Evolutionary conservation across 2,797 vertebrate genomes (phyloP), one percentile per base, ranked within the genome.

Genomic region (Aphelocoma californica): DNA sequence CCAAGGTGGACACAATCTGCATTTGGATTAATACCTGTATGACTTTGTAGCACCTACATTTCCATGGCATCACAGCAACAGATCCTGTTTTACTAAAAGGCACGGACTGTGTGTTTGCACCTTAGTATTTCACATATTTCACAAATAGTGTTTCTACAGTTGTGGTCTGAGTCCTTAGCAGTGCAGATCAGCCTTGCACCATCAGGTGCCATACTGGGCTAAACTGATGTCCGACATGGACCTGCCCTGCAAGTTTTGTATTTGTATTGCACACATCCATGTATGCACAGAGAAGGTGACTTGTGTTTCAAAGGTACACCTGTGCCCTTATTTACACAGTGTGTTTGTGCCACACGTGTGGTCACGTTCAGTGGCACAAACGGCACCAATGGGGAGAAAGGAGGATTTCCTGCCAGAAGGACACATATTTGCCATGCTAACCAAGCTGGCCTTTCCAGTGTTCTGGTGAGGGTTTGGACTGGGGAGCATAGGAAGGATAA

Each of bases 41-140:
- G 32, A 56, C 70, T 64, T 86, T 36, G 25, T 54, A 85, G 81
- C 90, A 74, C 61, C 42, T 42, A 57, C 47, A 87, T 94, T 95
- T 85, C 95, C 78, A 88, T 45, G 83, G 86, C 86, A 93, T 62
- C 66, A 40, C 53, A 60, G 81, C 71, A 85, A 74, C 54, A 81
- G 44, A 74, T 24, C 45, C 48, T 42, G 42, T 86, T 73, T 61
- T 67, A 81, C 64, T 54, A 67, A 85, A 71, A 80, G 60, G 81
- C 60, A 74, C 0, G 45, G 64, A n/a, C 45, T 48, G 26, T 18
- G 47, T 50, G 31, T 66, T 92, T 53, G 32, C 36, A 36, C 21
- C 53, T 25, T 40, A 82, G 61, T 73, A 84, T 82, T 67, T 73
- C 12, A 58, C n/a, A 3, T 23, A 31, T 86, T 73, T 83, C 77